Percentiles rank a stretch among this genome's conserved stretches.
phyloP scores from a whole-genome alignment of 2,888 invertebrate genomes.

The Aromia moschata region DNA sequence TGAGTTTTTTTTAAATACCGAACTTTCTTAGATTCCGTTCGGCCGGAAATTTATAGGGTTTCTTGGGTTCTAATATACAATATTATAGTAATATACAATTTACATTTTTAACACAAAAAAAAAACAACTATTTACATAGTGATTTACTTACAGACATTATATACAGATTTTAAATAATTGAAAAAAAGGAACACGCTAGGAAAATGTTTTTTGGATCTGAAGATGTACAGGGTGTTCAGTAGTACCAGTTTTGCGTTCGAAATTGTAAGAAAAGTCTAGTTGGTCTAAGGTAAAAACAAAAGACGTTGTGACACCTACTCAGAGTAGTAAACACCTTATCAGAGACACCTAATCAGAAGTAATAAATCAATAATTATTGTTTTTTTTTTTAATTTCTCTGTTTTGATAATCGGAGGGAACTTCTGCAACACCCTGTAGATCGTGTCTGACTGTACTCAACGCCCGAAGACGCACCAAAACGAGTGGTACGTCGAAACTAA shows the following conservation, averaged over 20 bases:
- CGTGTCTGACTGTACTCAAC: conserved; percentile 38
- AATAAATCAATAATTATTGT: too few species aligned
- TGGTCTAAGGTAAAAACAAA: too few species aligned
- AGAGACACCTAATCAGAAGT: too few species aligned
- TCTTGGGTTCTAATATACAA: conserved; percentile 41
- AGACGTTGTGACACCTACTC: too few species aligned
- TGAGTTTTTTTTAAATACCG: conserved; percentile 7
- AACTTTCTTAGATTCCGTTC: background rate
- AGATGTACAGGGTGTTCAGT: conserved; percentile 41
- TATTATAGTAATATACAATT: conserved; percentile 43
- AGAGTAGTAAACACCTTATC: too few species aligned
- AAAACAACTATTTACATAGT: conserved; percentile 41
- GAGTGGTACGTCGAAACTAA: conserved; percentile 23
- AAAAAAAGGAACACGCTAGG: conserved; percentile 43
- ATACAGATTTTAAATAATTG: conserved; percentile 37
- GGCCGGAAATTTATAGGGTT: conserved; percentile 16
- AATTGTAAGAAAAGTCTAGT: too few species aligned
- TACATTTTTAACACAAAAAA: conserved; percentile 39
- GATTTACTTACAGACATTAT: conserved; percentile 40
- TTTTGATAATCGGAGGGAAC: too few species aligned
- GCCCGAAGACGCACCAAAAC: conserved; percentile 28
- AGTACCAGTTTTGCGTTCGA: too few species aligned
- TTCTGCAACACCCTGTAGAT: too few species aligned
- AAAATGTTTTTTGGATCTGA: conserved; percentile 32
- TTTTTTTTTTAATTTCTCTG: too few species aligned